phyloP scores from a whole-genome alignment of 2,888 invertebrate species.

The Rhorus exstirpatorius region DNA sequence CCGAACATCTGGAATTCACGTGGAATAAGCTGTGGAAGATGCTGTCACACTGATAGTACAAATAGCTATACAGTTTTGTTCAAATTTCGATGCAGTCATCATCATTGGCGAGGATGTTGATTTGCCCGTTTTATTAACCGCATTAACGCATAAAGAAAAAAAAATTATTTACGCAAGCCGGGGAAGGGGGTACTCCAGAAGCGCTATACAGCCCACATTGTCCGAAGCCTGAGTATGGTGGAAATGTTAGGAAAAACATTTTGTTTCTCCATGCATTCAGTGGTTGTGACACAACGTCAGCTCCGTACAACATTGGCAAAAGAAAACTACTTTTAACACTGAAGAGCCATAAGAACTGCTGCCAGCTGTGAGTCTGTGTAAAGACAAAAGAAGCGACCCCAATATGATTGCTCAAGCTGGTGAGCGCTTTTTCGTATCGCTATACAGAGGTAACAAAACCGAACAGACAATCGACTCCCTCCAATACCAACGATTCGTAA shows the following conservation, averaged over 20 bases:
- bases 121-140: conserved; percentile 73
- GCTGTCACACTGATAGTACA: conserved; percentile 76
- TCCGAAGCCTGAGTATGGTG: conserved; percentile 70
- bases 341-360: not conserved
- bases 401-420: conserved; percentile 57
- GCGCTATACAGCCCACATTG: not conserved
- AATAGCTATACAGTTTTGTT: conserved; percentile 71
- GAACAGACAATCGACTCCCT: conserved; percentile 70
- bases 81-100: conserved; percentile 68
- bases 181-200: conserved; percentile 70
- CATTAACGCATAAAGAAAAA: conserved; percentile 72
- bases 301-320: conserved; percentile 32
- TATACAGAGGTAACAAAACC: conserved; percentile 62
- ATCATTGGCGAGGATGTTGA: conserved; percentile 79
- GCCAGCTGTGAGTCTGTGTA: conserved; percentile 45
- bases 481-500: conserved; percentile 68
- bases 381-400: conserved; percentile 36
- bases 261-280: conserved; percentile 68
- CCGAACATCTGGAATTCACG: conserved; percentile 76
- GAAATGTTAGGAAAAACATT: conserved; percentile 71
- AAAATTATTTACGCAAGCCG: too few species aligned
- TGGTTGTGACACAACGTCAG: conserved; percentile 73
- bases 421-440: conserved; percentile 65
- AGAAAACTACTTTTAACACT: not conserved
- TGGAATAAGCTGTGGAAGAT: conserved; percentile 77